Base-by-base conservation (phyloP, 2,113 vertebrate genomes). In the Cynocephalus volans region DNA sequence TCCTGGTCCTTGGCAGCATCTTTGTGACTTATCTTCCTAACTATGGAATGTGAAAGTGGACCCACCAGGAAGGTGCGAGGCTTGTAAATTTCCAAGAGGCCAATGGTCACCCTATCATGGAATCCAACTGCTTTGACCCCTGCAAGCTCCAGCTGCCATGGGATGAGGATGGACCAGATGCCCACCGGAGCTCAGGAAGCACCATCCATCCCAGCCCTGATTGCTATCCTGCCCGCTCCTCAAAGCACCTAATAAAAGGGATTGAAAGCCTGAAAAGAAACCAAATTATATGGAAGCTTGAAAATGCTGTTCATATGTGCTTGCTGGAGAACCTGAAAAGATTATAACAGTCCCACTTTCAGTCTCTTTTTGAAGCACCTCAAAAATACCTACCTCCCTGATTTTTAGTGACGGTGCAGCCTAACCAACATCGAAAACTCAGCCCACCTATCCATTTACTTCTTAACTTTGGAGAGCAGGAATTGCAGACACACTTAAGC, bases 21-120 rank as follows among this genome's bases (percentile, higher is more conserved):
- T 99, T 98, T 48, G 28, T 99, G 60, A 97, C 98, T 91, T 99
- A 99, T 76, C 77, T 99, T 77, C 99, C 99, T 6, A 98, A 98
- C 12, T 31, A 7, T 93, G 99, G 99, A 4, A 98, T 98, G 98
- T 97, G 96, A 21, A 79, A 98, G 96, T 99, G 99, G 99, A 97
- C 98, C 50, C 92, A 98, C 3, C 97, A 98, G 75, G 98, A 99
- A 95, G 98, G 98, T 0, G 98, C 99, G 96, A 97, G 45, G 19
- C 17, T 98, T 93, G 65, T 99, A 54, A 87, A 69, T 84, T 95
- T 98, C 64, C 92, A 96, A 64, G 98, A 99, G 90, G 85, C 91
- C 1, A 94, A 90, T 28, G 98, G 98, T 36, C 96, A 99, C 26
- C 98, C 98, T 33, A 33, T 98, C 62, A 98, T 99, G 0, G 72